These are phyloP conservation scores for Aptenodytes forsteri DNA, from an alignment of 2,113 vertebrate genomes.

Conservation along the genomic window DNA sequence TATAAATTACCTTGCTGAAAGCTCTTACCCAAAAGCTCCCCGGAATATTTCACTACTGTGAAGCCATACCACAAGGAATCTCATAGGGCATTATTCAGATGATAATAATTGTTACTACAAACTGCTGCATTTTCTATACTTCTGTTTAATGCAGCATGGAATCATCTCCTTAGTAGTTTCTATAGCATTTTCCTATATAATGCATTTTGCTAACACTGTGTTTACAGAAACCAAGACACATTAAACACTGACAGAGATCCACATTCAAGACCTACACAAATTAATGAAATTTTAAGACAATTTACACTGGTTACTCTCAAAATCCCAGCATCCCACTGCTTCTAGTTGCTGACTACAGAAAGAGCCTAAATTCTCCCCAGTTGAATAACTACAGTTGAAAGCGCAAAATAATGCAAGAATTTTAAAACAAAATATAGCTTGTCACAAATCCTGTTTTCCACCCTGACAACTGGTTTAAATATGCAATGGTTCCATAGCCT, in stretches of 20 bases:
- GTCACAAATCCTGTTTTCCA: not conserved
- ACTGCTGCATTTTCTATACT: not conserved
- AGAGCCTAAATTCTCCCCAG: not conserved
- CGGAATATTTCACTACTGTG: not conserved
- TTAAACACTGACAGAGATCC: not conserved
- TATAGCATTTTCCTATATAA: not conserved
- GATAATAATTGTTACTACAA: not conserved
- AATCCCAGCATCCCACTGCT: not conserved
- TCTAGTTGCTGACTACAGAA: constrained; percentile 14
- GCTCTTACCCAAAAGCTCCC: not conserved
- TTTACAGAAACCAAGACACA: not conserved
- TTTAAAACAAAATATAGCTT: not conserved
- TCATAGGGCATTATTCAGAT: not conserved
- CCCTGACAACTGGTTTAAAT: not conserved
- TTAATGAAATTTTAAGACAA: not conserved
- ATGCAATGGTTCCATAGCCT: not conserved
- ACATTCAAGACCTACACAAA: not conserved
- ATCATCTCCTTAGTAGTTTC: not conserved
- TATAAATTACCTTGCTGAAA: not conserved
- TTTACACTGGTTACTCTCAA: not conserved
- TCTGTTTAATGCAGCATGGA: not conserved
- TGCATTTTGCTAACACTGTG: not conserved
- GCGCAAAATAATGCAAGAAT: not conserved
- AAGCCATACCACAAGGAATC: not conserved
- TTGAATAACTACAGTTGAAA: not conserved